Evolutionary conservation across 2,888 invertebrate species (phyloP).

Genomic region (Nephrocerus scutellatus): DNA sequence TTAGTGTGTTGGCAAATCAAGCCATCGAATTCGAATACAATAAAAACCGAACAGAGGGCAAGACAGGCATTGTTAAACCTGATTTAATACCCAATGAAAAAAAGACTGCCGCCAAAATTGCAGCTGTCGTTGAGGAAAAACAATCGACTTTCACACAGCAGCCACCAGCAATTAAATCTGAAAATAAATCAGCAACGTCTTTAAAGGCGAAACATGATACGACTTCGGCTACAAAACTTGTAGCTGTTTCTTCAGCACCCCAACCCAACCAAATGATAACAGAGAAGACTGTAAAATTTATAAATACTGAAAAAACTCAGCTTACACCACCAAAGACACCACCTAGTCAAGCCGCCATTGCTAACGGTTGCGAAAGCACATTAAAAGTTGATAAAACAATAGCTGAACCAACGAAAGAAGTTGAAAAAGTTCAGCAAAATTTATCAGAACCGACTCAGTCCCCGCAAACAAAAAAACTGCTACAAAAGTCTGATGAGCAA

Average conservation of each 20-base stretch:
- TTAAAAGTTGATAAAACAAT: too few species aligned
- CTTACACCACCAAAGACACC: too few species aligned
- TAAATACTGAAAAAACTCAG: too few species aligned
- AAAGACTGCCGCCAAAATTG: not conserved
- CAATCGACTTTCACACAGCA: not conserved
- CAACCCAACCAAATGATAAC: slow-evolving; percentile 10
- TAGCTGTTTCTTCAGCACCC: slow-evolving; percentile 11
- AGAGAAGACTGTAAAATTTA: too few species aligned
- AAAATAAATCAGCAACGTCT: not conserved
- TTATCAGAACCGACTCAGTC: too few species aligned
- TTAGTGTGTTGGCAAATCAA: slow-evolving; percentile 44
- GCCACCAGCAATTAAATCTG: not conserved
- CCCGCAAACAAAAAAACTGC: too few species aligned
- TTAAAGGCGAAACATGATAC: too few species aligned
- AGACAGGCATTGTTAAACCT: slow-evolving; percentile 35
- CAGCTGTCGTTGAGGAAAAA: slow-evolving; percentile 18
- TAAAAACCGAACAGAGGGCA: slow-evolving; percentile 41
- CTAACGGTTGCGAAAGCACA: too few species aligned
- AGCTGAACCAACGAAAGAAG: too few species aligned
- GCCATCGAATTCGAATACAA: slow-evolving; percentile 45
- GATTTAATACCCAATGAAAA: slow-evolving; percentile 38
- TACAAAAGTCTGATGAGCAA: slow-evolving; percentile 1
- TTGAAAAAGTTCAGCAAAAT: too few species aligned
- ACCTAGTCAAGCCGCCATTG: too few species aligned
- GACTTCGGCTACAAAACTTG: too few species aligned